These are phyloP conservation scores for Momotus momota DNA, from an alignment of 2,797 vertebrate species.

Conservation along the genomic window DNA sequence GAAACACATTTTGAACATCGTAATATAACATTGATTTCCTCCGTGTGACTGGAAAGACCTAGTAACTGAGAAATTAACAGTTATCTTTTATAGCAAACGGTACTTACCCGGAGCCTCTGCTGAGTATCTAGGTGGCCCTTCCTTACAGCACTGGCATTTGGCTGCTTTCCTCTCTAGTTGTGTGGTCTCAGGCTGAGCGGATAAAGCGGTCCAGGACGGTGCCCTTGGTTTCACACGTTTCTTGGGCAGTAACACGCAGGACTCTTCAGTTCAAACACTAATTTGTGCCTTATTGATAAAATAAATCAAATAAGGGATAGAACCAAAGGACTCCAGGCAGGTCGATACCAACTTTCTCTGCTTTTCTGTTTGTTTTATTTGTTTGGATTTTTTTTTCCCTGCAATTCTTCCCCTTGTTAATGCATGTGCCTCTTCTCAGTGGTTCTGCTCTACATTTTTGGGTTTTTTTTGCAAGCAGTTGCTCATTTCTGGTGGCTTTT, in stretches of 20 bases:
- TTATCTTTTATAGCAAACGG: not conserved
- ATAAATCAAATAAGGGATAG: not conserved
- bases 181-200: constrained; percentile 20
- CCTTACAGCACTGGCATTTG: not conserved
- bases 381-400: not conserved
- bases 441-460: not conserved
- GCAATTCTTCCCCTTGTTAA: not conserved
- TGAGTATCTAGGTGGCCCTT: constrained; percentile 33
- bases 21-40: not conserved
- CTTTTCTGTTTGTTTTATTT: not conserved
- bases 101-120: not conserved
- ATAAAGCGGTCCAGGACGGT: not conserved
- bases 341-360: not conserved
- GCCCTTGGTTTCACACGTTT: not conserved
- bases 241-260: not conserved
- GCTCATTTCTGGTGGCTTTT: not conserved
- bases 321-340: not conserved
- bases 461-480: not conserved
- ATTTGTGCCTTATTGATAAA: not conserved
- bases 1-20: not conserved
- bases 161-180: constrained; percentile 30
- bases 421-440: not conserved
- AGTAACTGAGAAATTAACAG: not conserved
- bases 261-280: not conserved
- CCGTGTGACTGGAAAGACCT: not conserved